These are phyloP conservation scores for Phaetusa simplex DNA, from an alignment of 2,113 vertebrate genomes.

Conservation along the genomic window DNA sequence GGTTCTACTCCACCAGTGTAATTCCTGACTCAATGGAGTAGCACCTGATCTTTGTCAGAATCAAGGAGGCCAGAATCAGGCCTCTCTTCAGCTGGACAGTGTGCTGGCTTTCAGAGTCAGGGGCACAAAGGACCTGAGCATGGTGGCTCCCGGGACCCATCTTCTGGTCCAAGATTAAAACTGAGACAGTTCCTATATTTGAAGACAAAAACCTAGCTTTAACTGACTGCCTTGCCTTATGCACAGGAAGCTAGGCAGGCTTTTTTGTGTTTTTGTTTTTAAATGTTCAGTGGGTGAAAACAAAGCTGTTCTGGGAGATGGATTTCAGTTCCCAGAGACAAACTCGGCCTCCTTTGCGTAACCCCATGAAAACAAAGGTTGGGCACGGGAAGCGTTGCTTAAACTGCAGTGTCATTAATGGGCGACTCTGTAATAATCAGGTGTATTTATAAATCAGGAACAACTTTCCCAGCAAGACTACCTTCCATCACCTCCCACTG, in stretches of 20 bases:
- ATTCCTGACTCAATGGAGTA: neutral
- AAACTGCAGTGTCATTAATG: slow-evolving; percentile 23
- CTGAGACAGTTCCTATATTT: neutral
- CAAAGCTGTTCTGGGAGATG: neutral
- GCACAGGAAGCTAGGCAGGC: neutral
- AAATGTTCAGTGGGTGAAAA: slow-evolving; percentile 12
- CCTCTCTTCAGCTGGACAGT: neutral
- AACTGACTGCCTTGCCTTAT: neutral
- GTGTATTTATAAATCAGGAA: slow-evolving; percentile 51
- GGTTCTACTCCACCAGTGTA: neutral
- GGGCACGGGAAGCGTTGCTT: neutral
- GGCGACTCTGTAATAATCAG: slow-evolving; percentile 32
- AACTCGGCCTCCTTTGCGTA: neutral
- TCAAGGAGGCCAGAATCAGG: neutral
- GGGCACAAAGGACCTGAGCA: neutral
- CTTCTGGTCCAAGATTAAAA: neutral
- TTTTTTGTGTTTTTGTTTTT: neutral
- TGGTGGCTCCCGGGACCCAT: neutral
- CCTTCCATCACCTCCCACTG: slow-evolving; percentile 15
- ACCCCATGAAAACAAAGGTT: slow-evolving; percentile 9
- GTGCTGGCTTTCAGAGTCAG: neutral
- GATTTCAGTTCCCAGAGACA: neutral
- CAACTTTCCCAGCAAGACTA: slow-evolving; percentile 18
- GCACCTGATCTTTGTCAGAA: neutral
- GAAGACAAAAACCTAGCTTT: neutral